Conservation (phyloP, 2,113 vertebrate species). For the Cacatua alba region DNA sequence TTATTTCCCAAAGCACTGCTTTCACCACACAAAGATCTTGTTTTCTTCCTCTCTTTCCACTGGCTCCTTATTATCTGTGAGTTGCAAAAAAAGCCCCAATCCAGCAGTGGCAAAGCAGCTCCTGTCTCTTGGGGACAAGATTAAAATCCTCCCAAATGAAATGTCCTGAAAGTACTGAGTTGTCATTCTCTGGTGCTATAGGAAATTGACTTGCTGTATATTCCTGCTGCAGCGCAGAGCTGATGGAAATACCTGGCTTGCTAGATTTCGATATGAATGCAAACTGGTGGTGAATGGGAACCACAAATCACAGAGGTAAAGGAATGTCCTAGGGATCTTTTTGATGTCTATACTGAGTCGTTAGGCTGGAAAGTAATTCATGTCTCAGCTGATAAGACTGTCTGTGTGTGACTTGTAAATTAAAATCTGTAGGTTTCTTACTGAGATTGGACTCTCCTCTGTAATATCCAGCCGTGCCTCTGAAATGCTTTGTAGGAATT, state of each 20-base stretch:
- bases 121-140: not conserved
- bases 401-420: not conserved
- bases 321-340: not conserved
- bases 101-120: not conserved
- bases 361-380: not conserved
- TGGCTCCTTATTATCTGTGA: not conserved
- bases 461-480: not conserved
- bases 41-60: not conserved
- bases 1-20: not conserved
- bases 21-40: not conserved
- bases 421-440: not conserved
- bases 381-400: slow-evolving; percentile 1
- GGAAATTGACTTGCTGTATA: not conserved
- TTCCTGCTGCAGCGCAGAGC: not conserved
- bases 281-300: not conserved
- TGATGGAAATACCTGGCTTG: not conserved
- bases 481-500: not conserved
- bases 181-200: not conserved
- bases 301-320: not conserved
- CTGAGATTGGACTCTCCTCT: not conserved
- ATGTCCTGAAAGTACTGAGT: not conserved
- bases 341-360: accelerated
- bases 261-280: not conserved
- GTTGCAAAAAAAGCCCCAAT: not conserved
- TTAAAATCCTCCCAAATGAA: not conserved